Conservation (phyloP, 2,797 vertebrate species). For the Myotis findleyi region DNA sequence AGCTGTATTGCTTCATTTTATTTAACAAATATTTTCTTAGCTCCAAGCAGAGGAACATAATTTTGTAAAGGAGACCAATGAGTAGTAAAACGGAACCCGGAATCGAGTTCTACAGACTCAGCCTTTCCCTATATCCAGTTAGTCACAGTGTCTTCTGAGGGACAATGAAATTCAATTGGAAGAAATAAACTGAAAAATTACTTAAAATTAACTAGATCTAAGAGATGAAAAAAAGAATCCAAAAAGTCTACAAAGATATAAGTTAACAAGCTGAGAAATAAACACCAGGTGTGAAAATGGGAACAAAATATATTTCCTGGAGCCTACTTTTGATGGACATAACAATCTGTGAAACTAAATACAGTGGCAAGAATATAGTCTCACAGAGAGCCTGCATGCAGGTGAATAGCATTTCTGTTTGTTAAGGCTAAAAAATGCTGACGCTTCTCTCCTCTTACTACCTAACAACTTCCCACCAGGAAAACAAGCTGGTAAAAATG, state of each 20-base stretch:
- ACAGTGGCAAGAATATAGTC: background rate
- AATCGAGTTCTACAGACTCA: background rate
- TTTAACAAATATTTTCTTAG: background rate
- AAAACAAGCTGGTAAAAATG: background rate
- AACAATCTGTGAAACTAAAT: background rate
- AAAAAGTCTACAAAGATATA: background rate
- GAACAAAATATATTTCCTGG: background rate
- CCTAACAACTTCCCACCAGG: background rate
- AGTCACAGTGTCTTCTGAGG: background rate
- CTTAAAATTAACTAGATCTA: background rate
- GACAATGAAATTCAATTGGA: background rate
- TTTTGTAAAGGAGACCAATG: background rate
- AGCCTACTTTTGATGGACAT: background rate
- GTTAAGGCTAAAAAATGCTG: background rate
- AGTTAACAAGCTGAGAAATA: conserved; percentile 27
- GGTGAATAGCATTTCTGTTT: background rate
- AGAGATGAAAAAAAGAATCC: background rate
- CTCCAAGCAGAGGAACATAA: background rate
- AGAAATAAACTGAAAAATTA: background rate
- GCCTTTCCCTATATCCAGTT: background rate
- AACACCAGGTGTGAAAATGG: conserved; percentile 37
- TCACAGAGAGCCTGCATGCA: background rate
- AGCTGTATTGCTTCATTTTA: background rate
- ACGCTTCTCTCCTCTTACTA: background rate
- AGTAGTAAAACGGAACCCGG: background rate